These are phyloP conservation scores for Chloroclystis v-ata DNA, from an alignment of 2,888 invertebrate species.

Conservation along the genomic window DNA sequence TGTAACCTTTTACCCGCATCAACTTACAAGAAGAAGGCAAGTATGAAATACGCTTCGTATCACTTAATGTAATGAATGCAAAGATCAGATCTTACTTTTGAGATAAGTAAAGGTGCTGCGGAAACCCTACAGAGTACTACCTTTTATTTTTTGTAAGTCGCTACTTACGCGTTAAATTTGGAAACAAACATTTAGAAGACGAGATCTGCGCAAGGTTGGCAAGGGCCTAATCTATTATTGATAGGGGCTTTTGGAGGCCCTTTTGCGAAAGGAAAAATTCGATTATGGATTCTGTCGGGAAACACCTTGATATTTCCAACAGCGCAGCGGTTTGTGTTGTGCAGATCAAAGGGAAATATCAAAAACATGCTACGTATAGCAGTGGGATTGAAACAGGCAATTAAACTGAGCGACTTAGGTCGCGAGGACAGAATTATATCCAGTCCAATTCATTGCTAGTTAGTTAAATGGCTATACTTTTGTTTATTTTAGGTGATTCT, in stretches of 20 bases:
- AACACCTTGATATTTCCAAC: constrained; percentile 34
- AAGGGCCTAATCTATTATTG: constrained; percentile 55
- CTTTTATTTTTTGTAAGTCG: constrained; percentile 38
- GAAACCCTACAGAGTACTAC: constrained; percentile 2
- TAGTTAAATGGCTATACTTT: too few species aligned
- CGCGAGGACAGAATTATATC: too few species aligned
- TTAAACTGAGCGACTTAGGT: neutral
- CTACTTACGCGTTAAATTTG: constrained; percentile 44
- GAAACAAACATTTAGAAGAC: constrained; percentile 45
- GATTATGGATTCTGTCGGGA: constrained; percentile 36
- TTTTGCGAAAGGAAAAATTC: constrained; percentile 36
- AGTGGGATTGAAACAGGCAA: constrained; percentile 4
- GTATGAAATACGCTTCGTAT: too few species aligned
- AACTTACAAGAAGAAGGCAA: too few species aligned
- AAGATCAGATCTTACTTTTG: neutral
- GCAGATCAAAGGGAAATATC: constrained; percentile 1
- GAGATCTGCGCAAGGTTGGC: constrained; percentile 42
- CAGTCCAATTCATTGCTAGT: too few species aligned
- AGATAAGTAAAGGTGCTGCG: neutral
- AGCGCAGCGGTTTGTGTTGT: constrained; percentile 13
- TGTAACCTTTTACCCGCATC: too few species aligned
- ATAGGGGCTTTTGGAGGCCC: constrained; percentile 42
- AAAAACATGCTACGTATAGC: neutral
- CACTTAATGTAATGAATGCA: too few species aligned
- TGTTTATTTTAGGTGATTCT: too few species aligned